These are phyloP conservation scores for Lagothrix lagotricha DNA, from an alignment of 2,797 vertebrate genomes.

Conservation along the genomic window DNA sequence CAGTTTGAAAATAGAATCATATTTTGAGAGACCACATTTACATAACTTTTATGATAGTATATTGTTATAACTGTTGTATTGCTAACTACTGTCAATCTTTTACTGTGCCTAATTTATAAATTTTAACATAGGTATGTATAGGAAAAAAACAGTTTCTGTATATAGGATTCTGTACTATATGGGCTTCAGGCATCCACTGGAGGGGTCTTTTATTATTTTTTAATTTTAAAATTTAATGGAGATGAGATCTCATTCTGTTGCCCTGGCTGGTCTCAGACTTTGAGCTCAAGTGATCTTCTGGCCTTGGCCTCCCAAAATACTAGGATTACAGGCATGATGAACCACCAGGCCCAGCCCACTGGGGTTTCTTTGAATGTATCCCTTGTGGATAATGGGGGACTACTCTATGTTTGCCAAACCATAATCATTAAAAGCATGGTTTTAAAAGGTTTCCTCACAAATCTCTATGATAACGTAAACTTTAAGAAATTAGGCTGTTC, in stretches of 20 bases:
- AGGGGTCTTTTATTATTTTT: too few relatives aligned
- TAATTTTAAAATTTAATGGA: too few relatives aligned
- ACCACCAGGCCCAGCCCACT: neutral
- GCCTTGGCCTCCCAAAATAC: too few relatives aligned
- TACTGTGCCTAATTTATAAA: neutral
- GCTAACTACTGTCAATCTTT: neutral
- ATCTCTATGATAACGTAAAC: neutral
- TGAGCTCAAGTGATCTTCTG: too few relatives aligned
- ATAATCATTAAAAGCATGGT: neutral
- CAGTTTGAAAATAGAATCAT: neutral
- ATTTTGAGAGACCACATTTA: neutral
- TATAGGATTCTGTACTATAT: too few relatives aligned
- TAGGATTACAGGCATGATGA: too few relatives aligned
- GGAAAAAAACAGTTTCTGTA: neutral
- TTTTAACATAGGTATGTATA: neutral
- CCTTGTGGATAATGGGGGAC: neutral
- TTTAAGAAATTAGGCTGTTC: neutral
- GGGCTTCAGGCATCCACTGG: neutral
- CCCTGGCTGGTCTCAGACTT: too few relatives aligned
- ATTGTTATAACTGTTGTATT: neutral
- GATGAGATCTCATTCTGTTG: too few relatives aligned
- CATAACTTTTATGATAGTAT: neutral
- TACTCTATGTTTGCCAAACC: neutral
- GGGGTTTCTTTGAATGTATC: neutral
- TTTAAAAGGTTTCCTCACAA: slow-evolving; percentile 11